Evolutionary conservation across 1,140 invertebrate genomes (phyloP), one percentile per base, ranked within the genome.

Genomic region (Pentalonia nigronervosa): DNA sequence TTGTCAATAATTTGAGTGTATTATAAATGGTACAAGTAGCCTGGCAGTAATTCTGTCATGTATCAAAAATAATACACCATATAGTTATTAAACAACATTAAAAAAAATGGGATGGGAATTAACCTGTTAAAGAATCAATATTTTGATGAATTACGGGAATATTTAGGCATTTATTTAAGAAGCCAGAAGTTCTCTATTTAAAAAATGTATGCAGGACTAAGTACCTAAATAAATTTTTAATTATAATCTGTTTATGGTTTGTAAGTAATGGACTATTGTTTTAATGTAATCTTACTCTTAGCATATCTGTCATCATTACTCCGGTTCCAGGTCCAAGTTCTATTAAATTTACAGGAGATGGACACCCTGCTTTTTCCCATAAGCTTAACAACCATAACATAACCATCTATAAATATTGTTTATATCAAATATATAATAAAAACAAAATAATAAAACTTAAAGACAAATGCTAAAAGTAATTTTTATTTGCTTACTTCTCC

Each of bases 301-400:
- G 95, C 94, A 99, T 97, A 96, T 99, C 99, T 94, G 96, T 96
- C 93, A 97, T 96, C 94, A 99, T 96, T 30, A 98, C 98, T 47
- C 98, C 99, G 95, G 97, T 96, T 4, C 99, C 99, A 36, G 99
- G 99, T 14, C 99, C 99, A 23, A 99, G 95, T 96, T 99, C 99
- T 41, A 99, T 96, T 53, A 99, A 95, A 95, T 99, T 98, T 90
- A 99, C 95, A 14, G 97, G 96, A 94, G 96, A 96, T 17, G 97
- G 97, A 20, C 96, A 95, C 36, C 97, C 97, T 95, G 98, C 96
- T 95, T 98, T 99, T 87, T 96, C 96, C 96, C 97, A 99, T 95
- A 99, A 98, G 95, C 97, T 97, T 34, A 98, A 95, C 94, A 98
- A 97, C 99, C 99, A 99, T 87, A 99, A 95, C 17, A 96, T 97